Percentiles rank a stretch among this genome's conserved stretches.
These are phyloP conservation scores for Hirtodrosophila alboralis DNA, from an alignment of 2,888 invertebrate species.

Conservation along the genomic window DNA sequence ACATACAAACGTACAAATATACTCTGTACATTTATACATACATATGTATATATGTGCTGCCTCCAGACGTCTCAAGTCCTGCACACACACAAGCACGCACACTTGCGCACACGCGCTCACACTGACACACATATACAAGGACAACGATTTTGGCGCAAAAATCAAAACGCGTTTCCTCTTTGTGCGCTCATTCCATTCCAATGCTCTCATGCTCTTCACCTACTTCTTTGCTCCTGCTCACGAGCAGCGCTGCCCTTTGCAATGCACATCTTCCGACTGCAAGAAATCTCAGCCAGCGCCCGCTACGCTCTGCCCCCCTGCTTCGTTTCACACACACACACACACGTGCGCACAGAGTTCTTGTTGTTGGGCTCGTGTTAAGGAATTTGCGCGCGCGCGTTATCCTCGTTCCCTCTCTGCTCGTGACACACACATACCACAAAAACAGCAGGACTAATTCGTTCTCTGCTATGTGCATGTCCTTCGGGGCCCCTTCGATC, in stretches of 20 bases:
- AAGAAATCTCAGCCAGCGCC: constrained; percentile 71
- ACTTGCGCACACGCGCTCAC: constrained; percentile 10
- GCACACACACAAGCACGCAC: constrained; percentile 46
- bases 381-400: constrained; percentile 77
- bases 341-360: constrained; percentile 10
- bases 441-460: constrained; percentile 75
- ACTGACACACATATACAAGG: constrained; percentile 36
- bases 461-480: constrained; percentile 62
- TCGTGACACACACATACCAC: constrained; percentile 70
- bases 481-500: constrained; percentile 65
- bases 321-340: constrained; percentile 15
- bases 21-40: constrained; percentile 9
- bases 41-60: constrained; percentile 1
- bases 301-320: constrained; percentile 43
- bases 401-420: constrained; percentile 60
- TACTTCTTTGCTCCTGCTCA: constrained; percentile 57
- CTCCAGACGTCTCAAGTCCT: constrained; percentile 53
- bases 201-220: constrained; percentile 71
- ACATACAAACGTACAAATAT: constrained; percentile 31
- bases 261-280: constrained; percentile 50
- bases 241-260: constrained; percentile 16
- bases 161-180: constrained; percentile 61
- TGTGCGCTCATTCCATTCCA: constrained; percentile 55
- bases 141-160: constrained; percentile 72
- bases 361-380: constrained; percentile 67